Conservation (phyloP, 2,888 invertebrate genomes). For the Hypomecis atomaria region DNA sequence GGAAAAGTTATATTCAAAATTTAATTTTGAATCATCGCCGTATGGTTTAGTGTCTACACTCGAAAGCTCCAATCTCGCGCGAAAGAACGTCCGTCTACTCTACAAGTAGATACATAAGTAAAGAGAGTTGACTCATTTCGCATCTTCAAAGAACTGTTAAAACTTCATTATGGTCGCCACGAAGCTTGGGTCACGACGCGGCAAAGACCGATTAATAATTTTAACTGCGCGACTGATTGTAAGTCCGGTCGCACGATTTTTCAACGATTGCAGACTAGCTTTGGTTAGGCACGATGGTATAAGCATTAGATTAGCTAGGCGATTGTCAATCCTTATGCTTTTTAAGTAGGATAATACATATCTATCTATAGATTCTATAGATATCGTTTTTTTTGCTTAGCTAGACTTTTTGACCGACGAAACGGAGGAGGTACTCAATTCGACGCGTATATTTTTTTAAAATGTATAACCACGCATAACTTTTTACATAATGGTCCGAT, state of each 20-base stretch:
- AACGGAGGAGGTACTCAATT: too few relatives aligned
- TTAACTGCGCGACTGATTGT: slow-evolving; percentile 31
- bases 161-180: slow-evolving; percentile 29
- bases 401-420: too few relatives aligned
- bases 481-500: too few relatives aligned
- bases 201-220: slow-evolving; percentile 34
- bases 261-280: slow-evolving; percentile 27
- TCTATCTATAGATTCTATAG: too few relatives aligned
- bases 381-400: too few relatives aligned
- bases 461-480: too few relatives aligned
- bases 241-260: slow-evolving; percentile 30
- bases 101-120: not conserved
- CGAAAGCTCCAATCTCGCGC: not conserved
- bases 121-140: slow-evolving; percentile 14
- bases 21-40: too few relatives aligned
- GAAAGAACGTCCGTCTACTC: not conserved
- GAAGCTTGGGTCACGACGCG: slow-evolving; percentile 32
- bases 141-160: slow-evolving; percentile 21
- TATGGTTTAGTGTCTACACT: not conserved
- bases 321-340: not conserved
- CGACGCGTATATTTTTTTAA: too few relatives aligned
- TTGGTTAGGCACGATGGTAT: slow-evolving; percentile 35
- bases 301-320: slow-evolving; percentile 16
- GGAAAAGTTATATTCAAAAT: too few relatives aligned
- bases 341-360: too few relatives aligned